A percentile compares a stretch with the other conserved stretches of the same genome.
Evolutionary conservation across 2,113 vertebrate species (phyloP).

Genomic region (Guaruba guarouba): DNA sequence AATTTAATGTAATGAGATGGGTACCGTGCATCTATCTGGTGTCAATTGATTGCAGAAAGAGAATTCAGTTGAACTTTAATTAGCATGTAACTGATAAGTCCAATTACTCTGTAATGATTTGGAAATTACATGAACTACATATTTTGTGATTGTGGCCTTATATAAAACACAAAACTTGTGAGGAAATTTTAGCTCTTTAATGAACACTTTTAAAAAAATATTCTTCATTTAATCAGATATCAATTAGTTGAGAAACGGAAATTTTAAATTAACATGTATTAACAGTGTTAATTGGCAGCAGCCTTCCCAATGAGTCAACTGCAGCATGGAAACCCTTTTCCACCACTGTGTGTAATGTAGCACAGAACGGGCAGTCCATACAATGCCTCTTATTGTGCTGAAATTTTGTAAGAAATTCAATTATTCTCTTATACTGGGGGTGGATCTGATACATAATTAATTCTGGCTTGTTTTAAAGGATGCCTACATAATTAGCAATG

Average conservation of each 20-base stretch:
- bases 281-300: conserved; percentile 52
- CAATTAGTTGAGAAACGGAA: conserved; percentile 51
- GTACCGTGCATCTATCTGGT: conserved; percentile 12
- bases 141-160: conserved; percentile 47
- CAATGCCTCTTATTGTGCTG: not conserved
- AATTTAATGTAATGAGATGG: conserved; percentile 48
- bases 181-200: conserved; percentile 57
- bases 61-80: conserved; percentile 57
- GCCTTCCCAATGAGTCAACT: not conserved
- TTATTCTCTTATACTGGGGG: not conserved
- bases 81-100: conserved; percentile 69
- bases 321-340: conserved; percentile 3
- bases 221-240: conserved; percentile 51
- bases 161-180: conserved; percentile 42
- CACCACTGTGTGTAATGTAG: not conserved
- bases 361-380: not conserved
- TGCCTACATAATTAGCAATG: conserved; percentile 21
- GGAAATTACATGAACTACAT: conserved; percentile 63
- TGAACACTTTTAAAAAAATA: conserved; percentile 48
- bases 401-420: conserved; percentile 25
- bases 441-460: conserved; percentile 17
- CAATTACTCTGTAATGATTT: conserved; percentile 66
- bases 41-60: conserved; percentile 63
- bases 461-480: conserved; percentile 35
- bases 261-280: conserved; percentile 63